Conservation (phyloP, 2,888 invertebrate genomes). For the Falcaria lacertinaria region DNA sequence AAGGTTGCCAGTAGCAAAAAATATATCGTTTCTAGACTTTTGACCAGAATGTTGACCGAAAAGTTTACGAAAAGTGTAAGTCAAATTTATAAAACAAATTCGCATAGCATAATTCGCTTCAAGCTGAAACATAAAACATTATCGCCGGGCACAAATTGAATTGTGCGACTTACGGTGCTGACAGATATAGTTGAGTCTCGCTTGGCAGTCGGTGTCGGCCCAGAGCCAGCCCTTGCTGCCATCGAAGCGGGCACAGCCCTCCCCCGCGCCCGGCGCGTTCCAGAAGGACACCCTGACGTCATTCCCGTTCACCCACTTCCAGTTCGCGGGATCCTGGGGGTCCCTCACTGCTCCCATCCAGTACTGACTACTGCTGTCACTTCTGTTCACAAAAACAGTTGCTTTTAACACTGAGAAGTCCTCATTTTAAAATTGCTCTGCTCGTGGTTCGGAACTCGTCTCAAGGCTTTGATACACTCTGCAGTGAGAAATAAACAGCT, state of each 20-base stretch:
- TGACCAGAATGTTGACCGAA: neutral
- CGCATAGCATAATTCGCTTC: slow-evolving; percentile 8
- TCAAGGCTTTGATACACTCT: no score
- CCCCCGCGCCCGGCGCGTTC: slow-evolving; percentile 91
- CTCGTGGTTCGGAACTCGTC: no score
- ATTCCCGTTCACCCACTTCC: slow-evolving; percentile 95
- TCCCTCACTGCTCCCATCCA: slow-evolving; percentile 97
- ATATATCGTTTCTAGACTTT: no score
- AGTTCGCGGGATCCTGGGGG: slow-evolving; percentile 85
- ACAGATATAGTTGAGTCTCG: slow-evolving; percentile 92
- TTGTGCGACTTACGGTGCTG: slow-evolving; percentile 89
- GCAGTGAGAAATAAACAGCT: no score
- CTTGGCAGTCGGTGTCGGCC: slow-evolving; percentile 94
- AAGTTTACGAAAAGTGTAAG: neutral
- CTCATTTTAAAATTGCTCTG: no score
- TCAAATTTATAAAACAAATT: neutral
- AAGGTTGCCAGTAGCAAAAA: no score
- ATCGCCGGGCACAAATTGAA: slow-evolving; percentile 22
- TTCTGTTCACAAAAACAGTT: slow-evolving; percentile 75
- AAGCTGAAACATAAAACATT: no score
- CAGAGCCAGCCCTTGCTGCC: slow-evolving; percentile 97
- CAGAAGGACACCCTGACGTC: slow-evolving; percentile 95
- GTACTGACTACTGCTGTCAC: slow-evolving; percentile 94
- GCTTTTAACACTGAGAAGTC: no score
- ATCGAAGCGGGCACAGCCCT: slow-evolving; percentile 93